Evolutionary conservation across 2,113 vertebrate genomes (phyloP).

Genomic region (Puma concolor): DNA sequence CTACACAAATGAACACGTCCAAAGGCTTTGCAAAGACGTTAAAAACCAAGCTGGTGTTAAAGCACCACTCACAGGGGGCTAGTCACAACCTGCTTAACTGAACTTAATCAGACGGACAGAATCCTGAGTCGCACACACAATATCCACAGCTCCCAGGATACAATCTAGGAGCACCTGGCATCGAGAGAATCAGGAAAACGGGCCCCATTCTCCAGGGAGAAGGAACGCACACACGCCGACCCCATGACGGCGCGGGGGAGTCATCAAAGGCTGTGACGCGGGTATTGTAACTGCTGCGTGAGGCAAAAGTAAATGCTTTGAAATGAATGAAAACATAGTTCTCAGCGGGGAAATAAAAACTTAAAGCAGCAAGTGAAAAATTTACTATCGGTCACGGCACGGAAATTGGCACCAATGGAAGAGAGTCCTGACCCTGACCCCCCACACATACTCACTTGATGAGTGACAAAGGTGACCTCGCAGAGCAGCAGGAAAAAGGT

Average conservation of each 20-base stretch:
- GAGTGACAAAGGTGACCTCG: neutral
- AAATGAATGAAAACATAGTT: neutral
- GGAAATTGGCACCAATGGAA: neutral
- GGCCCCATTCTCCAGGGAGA: neutral
- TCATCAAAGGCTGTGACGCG: neutral
- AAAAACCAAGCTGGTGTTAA: neutral
- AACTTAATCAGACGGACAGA: neutral
- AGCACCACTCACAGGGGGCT: neutral
- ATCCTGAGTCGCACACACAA: neutral
- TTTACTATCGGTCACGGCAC: neutral
- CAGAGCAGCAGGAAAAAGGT: neutral
- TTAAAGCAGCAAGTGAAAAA: neutral
- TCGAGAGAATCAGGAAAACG: neutral
- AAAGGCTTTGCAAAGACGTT: neutral
- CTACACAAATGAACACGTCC: neutral
- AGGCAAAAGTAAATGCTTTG: neutral
- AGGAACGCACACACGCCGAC: neutral
- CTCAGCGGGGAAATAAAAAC: neutral
- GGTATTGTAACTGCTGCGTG: neutral
- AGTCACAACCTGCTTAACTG: neutral
- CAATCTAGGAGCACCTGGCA: neutral
- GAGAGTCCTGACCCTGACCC: neutral
- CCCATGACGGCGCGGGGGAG: neutral
- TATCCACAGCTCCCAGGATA: neutral
- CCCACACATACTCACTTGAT: neutral